Conservation (phyloP, 1,140 invertebrate species). For the Cryptotermes secundus region DNA sequence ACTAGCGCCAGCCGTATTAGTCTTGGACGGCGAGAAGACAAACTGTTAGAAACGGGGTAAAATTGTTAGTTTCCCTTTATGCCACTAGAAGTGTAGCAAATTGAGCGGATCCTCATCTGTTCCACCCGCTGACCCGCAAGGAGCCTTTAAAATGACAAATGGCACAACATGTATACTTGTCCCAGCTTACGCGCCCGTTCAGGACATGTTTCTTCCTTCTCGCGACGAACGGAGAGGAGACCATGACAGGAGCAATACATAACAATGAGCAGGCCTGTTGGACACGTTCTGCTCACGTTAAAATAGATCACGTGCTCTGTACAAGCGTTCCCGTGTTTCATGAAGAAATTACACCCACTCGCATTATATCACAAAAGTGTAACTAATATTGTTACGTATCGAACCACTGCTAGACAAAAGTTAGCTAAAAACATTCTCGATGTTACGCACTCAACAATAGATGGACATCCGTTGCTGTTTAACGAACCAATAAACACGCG, state of each 20-base stretch:
- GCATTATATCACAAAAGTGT: no score
- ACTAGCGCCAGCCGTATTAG: no score
- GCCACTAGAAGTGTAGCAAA: background rate
- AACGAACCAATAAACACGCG: no score
- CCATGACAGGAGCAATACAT: background rate
- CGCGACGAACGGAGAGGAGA: background rate
- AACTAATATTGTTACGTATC: no score
- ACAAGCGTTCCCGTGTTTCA: background rate
- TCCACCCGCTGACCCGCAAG: background rate
- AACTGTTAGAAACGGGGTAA: background rate
- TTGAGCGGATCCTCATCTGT: background rate
- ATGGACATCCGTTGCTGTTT: no score
- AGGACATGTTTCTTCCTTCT: background rate
- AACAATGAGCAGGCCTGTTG: background rate
- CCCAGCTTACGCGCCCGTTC: background rate
- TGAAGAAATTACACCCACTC: no score
- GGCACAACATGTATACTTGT: background rate
- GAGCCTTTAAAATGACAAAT: slow-evolving; percentile 14
- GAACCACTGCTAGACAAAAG: no score
- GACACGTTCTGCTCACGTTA: background rate
- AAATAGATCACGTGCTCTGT: background rate
- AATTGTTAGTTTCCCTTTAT: background rate
- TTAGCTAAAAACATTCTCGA: no score
- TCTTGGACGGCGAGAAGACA: background rate
- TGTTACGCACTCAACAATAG: no score